Evolutionary conservation across 37 sponge, comb jelly and placozoan species (phyloP).

Genomic region (Mnemiopsis leidyi): DNA sequence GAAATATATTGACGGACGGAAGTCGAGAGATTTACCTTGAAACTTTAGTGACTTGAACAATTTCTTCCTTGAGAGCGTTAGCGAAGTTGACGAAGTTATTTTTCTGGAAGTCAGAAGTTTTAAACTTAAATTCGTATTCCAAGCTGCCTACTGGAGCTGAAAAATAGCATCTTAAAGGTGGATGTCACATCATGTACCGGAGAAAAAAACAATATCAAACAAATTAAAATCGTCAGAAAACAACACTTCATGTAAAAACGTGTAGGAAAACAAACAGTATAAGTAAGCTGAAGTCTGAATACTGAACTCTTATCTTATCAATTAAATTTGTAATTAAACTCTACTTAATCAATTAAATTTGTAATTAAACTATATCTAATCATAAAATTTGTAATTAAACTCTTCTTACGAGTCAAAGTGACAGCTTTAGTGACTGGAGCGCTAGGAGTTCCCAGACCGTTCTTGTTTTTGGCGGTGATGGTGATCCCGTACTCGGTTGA

Average conservation of each 20-base stretch:
- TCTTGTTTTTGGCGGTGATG: background rate
- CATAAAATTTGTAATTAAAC: no score
- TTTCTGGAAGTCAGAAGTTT: background rate
- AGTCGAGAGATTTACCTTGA: background rate
- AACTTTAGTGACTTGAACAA: background rate
- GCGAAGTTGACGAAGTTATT: background rate
- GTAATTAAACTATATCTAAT: background rate
- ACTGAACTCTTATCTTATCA: background rate
- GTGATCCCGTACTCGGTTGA: background rate
- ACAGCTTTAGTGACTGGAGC: background rate
- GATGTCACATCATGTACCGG: background rate
- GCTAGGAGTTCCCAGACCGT: background rate
- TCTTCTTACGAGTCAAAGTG: conserved; percentile 22
- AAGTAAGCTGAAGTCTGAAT: no score
- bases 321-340: no score
- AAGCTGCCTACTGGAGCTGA: background rate
- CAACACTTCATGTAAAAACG: no score
- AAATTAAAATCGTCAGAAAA: no score
- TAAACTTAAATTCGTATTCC: conserved; percentile 41
- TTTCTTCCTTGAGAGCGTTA: background rate
- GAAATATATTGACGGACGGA: no score
- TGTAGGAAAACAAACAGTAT: no score
- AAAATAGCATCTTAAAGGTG: background rate
- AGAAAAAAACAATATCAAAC: background rate
- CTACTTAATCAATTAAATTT: background rate